Conservation (phyloP, 2,797 vertebrate species). For the Yasuhikotakia modesta region DNA sequence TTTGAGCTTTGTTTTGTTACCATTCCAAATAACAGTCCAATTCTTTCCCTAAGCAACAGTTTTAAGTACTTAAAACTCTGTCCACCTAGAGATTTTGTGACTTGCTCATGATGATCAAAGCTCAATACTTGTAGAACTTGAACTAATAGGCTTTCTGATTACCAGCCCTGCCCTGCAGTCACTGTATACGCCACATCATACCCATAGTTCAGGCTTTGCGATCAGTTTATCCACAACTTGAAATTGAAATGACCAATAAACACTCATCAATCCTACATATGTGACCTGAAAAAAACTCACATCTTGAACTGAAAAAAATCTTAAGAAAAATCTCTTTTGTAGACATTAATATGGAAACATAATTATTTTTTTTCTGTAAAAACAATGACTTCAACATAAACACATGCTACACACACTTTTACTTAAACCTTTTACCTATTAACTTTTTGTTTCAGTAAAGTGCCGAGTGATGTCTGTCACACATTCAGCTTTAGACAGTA, state of each 20-base stretch:
- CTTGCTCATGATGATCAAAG: background rate
- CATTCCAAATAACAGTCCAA: conserved; percentile 35
- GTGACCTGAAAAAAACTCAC: conserved; percentile 15
- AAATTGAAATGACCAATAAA: conserved; percentile 8
- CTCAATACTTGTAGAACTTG: background rate
- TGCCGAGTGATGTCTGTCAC: conserved; percentile 16
- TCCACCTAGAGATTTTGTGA: background rate
- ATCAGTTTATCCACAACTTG: conserved; percentile 13
- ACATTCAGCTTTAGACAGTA: conserved; percentile 5
- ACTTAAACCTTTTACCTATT: background rate
- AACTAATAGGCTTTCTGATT: background rate
- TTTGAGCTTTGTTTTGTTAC: conserved; percentile 44
- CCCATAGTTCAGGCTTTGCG: background rate
- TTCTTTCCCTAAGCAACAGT: too few relatives aligned
- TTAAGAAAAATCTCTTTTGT: background rate
- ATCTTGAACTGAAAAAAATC: conserved; percentile 12
- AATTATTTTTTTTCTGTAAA: conserved; percentile 20
- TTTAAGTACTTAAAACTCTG: background rate
- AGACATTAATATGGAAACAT: conserved; percentile 37
- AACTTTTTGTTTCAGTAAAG: conserved; percentile 23
- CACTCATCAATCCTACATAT: conserved; percentile 8
- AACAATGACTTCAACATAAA: background rate
- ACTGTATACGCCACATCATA: background rate
- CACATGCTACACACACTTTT: background rate
- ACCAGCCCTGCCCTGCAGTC: background rate